A percentile compares a stretch with the other conserved stretches of the same genome.
Conservation (phyloP, 2,113 vertebrate species). For the Gorsachius goisagi region DNA sequence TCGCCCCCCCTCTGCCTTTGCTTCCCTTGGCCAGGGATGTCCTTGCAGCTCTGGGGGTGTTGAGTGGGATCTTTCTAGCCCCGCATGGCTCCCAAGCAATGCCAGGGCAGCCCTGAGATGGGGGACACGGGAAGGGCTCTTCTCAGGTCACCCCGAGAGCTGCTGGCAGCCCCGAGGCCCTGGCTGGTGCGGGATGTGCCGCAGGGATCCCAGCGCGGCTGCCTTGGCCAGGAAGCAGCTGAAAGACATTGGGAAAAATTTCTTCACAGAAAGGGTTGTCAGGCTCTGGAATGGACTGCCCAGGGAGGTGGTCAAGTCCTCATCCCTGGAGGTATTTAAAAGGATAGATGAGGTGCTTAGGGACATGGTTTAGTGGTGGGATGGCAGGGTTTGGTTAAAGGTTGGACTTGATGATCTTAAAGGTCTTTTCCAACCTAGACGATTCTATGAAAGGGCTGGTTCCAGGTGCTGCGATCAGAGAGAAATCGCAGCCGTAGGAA, state of each 20-base stretch:
- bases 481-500: accelerated
- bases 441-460: background rate
- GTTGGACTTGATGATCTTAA: no score
- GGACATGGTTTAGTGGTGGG: no score
- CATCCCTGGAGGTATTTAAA: no score
- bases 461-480: background rate
- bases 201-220: background rate
- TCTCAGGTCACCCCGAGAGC: background rate
- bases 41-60: background rate
- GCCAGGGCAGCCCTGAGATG: background rate
- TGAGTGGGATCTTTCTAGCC: background rate
- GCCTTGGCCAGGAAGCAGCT: background rate
- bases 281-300: no score
- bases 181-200: background rate
- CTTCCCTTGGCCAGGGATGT: background rate
- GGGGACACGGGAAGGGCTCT: background rate
- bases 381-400: no score
- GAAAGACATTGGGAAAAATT: no score
- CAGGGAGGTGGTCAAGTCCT: no score
- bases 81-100: accelerated
- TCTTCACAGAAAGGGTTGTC: no score
- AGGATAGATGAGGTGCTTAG: no score
- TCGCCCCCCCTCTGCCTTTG: background rate
- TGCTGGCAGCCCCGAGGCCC: background rate
- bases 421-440: no score